These are phyloP conservation scores for Dendrophyllia cribrosa DNA, from an alignment of 64 coral and sea anemone genomes.

Conservation along the genomic window DNA sequence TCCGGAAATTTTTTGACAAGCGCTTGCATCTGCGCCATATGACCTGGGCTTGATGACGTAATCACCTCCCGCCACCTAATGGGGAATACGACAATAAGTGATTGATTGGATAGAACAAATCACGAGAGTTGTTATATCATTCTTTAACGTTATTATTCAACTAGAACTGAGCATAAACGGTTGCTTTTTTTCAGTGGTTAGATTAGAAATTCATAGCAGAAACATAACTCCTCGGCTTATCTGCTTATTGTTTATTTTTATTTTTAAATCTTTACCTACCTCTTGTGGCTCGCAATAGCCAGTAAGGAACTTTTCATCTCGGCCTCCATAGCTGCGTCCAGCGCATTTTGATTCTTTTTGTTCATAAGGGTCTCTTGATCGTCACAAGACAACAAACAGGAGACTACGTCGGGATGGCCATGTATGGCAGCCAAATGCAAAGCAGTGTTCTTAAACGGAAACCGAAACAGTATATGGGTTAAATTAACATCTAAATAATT, in stretches of 20 bases:
- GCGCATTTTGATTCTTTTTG: conserved; percentile 68
- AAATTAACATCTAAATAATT: background rate
- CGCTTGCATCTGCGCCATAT: conserved; percentile 48
- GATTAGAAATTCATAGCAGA: no score
- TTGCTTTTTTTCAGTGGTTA: no score
- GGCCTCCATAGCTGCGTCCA: conserved; percentile 66
- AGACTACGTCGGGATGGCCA: conserved; percentile 67
- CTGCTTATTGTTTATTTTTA: background rate
- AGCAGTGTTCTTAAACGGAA: conserved; percentile 70
- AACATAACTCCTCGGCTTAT: no score
- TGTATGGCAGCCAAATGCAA: conserved; percentile 79
- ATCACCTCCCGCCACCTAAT: conserved; percentile 65
- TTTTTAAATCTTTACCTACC: conserved; percentile 28
- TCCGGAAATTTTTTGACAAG: conserved; percentile 62
- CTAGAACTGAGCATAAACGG: no score
- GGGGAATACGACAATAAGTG: background rate
- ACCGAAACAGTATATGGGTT: background rate
- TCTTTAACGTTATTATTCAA: no score
- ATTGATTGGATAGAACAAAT: background rate
- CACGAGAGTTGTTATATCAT: no score
- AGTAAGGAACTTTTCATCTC: conserved; percentile 71
- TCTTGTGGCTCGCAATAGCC: conserved; percentile 79
- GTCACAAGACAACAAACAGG: conserved; percentile 55
- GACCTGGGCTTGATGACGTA: conserved; percentile 29
- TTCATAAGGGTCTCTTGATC: conserved; percentile 79